These are phyloP conservation scores for Macrophya annulata DNA, from an alignment of 2,888 invertebrate genomes.

Conservation along the genomic window DNA sequence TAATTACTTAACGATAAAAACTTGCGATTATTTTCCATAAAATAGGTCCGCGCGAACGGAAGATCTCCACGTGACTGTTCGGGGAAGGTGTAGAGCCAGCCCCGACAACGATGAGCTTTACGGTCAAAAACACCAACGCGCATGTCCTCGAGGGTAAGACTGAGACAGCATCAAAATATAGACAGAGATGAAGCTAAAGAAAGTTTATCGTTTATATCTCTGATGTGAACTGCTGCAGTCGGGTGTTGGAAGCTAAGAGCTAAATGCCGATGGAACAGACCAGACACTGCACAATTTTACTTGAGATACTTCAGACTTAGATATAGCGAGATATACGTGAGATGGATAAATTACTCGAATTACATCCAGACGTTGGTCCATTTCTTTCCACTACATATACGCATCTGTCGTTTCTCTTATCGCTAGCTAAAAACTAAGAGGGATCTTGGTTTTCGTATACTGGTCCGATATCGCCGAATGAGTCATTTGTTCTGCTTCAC, in stretches of 20 bases:
- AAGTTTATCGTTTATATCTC: neutral
- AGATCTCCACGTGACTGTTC: conserved; percentile 74
- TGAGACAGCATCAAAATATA: conserved; percentile 20
- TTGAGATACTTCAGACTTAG: neutral
- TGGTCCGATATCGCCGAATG: neutral
- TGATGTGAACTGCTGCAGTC: neutral
- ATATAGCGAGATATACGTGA: neutral
- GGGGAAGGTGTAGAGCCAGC: conserved; percentile 62
- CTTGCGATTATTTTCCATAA: neutral
- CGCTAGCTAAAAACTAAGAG: neutral
- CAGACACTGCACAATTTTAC: neutral
- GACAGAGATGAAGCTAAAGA: conserved; percentile 25
- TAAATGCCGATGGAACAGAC: neutral
- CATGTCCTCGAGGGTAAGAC: conserved; percentile 50
- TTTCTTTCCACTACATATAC: neutral
- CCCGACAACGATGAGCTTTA: conserved; percentile 58
- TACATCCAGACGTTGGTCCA: conserved; percentile 5
- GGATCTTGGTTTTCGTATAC: neutral
- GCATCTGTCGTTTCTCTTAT: neutral
- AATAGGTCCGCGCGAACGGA: conserved; percentile 69
- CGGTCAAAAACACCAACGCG: conserved; percentile 19
- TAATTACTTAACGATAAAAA: neutral
- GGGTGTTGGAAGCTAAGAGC: conserved; percentile 16
- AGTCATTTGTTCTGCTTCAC: neutral
- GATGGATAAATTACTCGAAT: neutral